These are phyloP conservation scores for Ceraclea dissimilis DNA, from an alignment of 2,888 invertebrate genomes.

Conservation along the genomic window DNA sequence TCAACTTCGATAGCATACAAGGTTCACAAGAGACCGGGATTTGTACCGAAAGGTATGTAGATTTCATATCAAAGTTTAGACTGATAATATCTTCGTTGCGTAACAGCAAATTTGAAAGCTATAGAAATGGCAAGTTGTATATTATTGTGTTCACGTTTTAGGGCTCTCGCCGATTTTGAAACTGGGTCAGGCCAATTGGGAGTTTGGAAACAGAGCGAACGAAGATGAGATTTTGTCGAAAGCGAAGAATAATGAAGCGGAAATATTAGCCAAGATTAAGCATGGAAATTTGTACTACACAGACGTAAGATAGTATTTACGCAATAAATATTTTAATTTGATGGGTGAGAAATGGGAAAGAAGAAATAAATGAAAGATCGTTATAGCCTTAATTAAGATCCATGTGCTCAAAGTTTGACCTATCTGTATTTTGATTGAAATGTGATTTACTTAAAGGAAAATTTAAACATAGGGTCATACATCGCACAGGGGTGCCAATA, in stretches of 20 bases:
- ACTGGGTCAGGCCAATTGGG: neutral
- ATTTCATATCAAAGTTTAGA: no score
- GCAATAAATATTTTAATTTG: no score
- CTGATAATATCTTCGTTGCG: neutral
- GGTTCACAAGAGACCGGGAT: constrained; percentile 36
- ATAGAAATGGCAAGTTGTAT: neutral
- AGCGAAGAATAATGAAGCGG: neutral
- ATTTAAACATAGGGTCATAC: no score
- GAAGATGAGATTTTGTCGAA: neutral
- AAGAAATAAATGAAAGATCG: no score
- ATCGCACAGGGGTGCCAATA: no score
- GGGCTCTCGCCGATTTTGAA: neutral
- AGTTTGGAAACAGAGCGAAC: neutral
- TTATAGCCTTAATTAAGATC: no score
- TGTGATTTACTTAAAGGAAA: no score
- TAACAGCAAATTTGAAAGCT: no score
- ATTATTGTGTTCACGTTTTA: constrained; percentile 5
- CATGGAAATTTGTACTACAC: neutral
- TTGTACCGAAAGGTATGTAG: constrained; percentile 50
- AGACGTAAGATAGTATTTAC: neutral
- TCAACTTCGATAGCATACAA: constrained; percentile 35
- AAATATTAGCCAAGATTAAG: neutral
- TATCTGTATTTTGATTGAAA: no score
- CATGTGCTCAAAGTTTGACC: no score
- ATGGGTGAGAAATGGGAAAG: no score